Evolutionary conservation across 2,113 vertebrate species (phyloP).

Genomic region (Stictonetta naevosa): DNA sequence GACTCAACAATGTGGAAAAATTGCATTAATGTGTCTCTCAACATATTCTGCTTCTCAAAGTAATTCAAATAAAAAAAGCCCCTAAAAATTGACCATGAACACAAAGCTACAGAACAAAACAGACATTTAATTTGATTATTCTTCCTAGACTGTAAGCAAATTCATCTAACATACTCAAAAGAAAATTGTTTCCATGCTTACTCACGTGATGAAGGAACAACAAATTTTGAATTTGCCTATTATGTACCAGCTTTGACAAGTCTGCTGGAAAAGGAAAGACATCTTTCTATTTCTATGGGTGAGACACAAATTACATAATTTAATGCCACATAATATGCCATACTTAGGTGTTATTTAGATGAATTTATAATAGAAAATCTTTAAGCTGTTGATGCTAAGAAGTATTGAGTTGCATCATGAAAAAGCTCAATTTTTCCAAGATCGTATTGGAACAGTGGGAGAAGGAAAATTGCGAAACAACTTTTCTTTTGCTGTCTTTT

Average conservation of each 20-base stretch:
- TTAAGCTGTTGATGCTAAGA: not conserved
- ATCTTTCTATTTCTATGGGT: not conserved
- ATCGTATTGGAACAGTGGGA: not conserved
- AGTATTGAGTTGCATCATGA: not conserved
- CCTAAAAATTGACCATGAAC: constrained; percentile 49
- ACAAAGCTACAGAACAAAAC: constrained; percentile 46
- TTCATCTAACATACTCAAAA: constrained; percentile 23
- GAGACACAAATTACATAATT: constrained; percentile 7
- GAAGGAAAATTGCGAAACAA: not conserved
- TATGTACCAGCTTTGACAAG: not conserved
- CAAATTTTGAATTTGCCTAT: not conserved
- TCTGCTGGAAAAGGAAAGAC: not conserved
- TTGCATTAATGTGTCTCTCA: not conserved
- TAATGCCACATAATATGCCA: not conserved
- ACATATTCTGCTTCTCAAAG: constrained; percentile 20
- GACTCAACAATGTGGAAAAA: constrained; percentile 44
- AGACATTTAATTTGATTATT: constrained; percentile 39
- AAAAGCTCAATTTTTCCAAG: not conserved
- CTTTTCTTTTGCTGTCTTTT: not conserved
- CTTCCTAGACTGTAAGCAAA: constrained; percentile 32
- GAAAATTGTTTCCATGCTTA: constrained; percentile 27
- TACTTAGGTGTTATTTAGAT: not conserved
- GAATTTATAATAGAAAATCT: not conserved
- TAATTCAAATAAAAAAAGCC: not conserved
- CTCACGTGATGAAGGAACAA: constrained; percentile 15